Evolutionary conservation across 2,797 vertebrate genomes (phyloP).

Genomic region (Sebastes itinus): DNA sequence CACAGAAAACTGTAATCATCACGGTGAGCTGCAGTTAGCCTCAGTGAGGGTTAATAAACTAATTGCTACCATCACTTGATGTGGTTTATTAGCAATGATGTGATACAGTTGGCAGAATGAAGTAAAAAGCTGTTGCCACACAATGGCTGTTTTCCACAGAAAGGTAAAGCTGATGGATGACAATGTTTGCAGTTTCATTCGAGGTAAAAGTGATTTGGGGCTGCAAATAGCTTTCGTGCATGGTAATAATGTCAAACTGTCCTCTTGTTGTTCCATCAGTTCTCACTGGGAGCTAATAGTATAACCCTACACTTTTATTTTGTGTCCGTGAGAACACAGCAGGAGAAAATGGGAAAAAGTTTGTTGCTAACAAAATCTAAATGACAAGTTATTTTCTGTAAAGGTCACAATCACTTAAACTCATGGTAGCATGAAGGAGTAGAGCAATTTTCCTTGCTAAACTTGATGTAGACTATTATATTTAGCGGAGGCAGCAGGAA

Average conservation of each 20-base stretch:
- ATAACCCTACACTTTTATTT: conserved; percentile 7
- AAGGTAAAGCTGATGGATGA: conserved; percentile 35
- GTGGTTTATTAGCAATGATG: conserved; percentile 24
- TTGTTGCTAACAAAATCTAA: conserved; percentile 56
- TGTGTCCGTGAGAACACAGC: conserved; percentile 35
- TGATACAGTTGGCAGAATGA: not conserved
- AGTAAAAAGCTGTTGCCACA: not conserved
- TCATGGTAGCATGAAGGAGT: conserved; percentile 60
- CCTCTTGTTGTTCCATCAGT: conserved; percentile 29
- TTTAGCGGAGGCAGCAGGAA: conserved; percentile 63
- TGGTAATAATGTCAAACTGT: conserved; percentile 35
- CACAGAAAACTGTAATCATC: too few species aligned
- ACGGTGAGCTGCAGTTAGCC: not conserved
- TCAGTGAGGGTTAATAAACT: conserved; percentile 17
- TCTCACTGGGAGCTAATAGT: conserved; percentile 35
- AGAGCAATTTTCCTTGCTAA: conserved; percentile 58
- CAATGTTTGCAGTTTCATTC: conserved; percentile 27
- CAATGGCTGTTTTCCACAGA: not conserved
- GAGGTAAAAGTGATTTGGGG: conserved; percentile 30
- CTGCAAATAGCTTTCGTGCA: conserved; percentile 33
- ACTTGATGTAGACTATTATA: conserved; percentile 67
- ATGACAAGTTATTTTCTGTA: conserved; percentile 65
- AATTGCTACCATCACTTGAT: conserved; percentile 12
- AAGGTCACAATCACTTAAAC: conserved; percentile 73
- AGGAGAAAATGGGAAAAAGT: conserved; percentile 40